Conservation (phyloP, 2,797 vertebrate genomes). For the Artibeus jamaicensis region DNA sequence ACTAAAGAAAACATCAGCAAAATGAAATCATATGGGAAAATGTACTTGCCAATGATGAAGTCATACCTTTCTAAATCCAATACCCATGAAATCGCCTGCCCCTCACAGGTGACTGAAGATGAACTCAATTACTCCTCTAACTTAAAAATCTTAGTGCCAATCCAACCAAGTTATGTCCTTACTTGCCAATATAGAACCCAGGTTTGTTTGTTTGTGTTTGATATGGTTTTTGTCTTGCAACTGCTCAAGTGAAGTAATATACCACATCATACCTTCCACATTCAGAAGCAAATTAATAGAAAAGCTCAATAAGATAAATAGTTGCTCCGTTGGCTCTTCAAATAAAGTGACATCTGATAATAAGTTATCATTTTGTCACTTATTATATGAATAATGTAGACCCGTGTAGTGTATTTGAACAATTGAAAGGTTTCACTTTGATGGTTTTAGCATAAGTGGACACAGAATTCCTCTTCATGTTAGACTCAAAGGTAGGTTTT, state of each 20-base stretch:
- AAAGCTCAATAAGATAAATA: conserved; percentile 51
- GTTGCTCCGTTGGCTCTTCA: conserved; percentile 1
- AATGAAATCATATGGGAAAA: too few species aligned
- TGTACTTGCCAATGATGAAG: background rate
- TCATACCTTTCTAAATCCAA: background rate
- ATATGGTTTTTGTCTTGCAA: background rate
- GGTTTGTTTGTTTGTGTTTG: background rate
- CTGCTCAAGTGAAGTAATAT: conserved; percentile 37
- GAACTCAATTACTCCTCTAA: background rate
- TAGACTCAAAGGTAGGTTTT: background rate
- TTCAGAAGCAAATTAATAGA: conserved; percentile 52
- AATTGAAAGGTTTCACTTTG: conserved; percentile 30
- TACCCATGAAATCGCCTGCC: background rate
- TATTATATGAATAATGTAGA: conserved; percentile 52
- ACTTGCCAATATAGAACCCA: background rate
- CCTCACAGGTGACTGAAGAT: background rate
- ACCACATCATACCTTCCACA: background rate
- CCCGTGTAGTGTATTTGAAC: background rate
- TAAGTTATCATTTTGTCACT: conserved; percentile 48
- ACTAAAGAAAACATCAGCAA: too few species aligned
- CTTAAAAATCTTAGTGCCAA: background rate
- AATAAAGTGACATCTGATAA: conserved; percentile 63
- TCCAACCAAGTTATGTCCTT: background rate
- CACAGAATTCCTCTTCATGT: conserved; percentile 3
- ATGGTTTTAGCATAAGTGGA: background rate